Evolutionary conservation across 2,797 vertebrate genomes (phyloP).

Genomic region (Anabacerthia variegaticeps): DNA sequence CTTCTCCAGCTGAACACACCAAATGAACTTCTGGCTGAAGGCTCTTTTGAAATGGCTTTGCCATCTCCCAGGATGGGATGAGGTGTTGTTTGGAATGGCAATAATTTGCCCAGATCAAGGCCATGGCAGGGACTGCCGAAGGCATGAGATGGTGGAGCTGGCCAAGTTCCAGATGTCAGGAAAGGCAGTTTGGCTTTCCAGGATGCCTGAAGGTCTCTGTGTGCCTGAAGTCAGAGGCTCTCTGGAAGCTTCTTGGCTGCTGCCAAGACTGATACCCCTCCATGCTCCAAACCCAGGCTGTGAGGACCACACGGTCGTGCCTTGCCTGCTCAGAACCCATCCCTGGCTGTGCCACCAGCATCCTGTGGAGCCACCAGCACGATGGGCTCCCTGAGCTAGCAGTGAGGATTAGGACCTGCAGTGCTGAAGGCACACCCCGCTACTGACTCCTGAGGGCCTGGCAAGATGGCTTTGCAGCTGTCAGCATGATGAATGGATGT

Average conservation of each 20-base stretch:
- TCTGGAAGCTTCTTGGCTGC: background rate
- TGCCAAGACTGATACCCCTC: background rate
- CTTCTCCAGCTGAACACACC: background rate
- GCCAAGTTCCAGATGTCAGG: background rate
- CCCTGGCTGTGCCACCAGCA: background rate
- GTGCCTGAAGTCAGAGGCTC: background rate
- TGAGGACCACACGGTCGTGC: background rate
- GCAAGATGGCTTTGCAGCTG: constrained; percentile 43
- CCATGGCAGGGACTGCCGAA: background rate
- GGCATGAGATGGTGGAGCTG: background rate
- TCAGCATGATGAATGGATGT: constrained; percentile 59
- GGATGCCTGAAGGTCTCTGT: background rate
- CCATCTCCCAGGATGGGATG: background rate
- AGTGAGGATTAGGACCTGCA: background rate
- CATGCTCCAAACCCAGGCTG: background rate
- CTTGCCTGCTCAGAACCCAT: background rate
- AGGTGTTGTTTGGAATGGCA: accelerated
- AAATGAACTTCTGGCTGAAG: background rate
- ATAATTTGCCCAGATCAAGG: background rate
- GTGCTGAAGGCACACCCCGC: background rate
- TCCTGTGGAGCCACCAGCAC: background rate
- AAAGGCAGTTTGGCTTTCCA: background rate
- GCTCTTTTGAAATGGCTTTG: background rate
- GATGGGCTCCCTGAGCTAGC: background rate
- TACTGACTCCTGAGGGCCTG: background rate